These are phyloP conservation scores for Drosophila infuscata DNA, from an alignment of 2,888 invertebrate species.

Conservation along the genomic window DNA sequence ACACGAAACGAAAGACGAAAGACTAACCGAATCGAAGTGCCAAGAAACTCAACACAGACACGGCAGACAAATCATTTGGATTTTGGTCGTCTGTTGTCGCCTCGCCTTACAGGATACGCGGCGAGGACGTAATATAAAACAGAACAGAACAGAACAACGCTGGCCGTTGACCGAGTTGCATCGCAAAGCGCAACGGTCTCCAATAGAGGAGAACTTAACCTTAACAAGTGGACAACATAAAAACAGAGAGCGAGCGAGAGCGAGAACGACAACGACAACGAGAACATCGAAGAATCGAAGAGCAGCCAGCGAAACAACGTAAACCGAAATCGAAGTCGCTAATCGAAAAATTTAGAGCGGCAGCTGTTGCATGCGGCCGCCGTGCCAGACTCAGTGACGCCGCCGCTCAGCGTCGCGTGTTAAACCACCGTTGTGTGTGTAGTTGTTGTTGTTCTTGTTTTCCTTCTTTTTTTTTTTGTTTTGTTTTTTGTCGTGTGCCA, in stretches of 20 bases:
- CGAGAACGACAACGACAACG: slow-evolving; percentile 28
- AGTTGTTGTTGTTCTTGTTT: slow-evolving; percentile 46
- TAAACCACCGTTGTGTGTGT: slow-evolving; percentile 37
- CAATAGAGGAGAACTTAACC: neutral
- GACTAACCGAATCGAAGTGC: slow-evolving; percentile 25
- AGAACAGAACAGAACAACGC: slow-evolving; percentile 76
- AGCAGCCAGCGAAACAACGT: slow-evolving; percentile 11
- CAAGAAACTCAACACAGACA: slow-evolving; percentile 50
- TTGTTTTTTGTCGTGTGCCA: slow-evolving; percentile 33
- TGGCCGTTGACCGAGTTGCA: slow-evolving; percentile 79
- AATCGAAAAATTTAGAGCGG: slow-evolving; percentile 53
- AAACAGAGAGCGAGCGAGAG: slow-evolving; percentile 15
- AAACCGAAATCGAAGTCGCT: slow-evolving; percentile 32
- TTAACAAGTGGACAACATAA: slow-evolving; percentile 19
- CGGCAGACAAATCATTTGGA: slow-evolving; percentile 33
- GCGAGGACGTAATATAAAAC: slow-evolving; percentile 42
- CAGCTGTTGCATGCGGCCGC: slow-evolving; percentile 81
- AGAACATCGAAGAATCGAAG: neutral
- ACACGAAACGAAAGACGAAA: slow-evolving; percentile 33
- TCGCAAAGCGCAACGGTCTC: slow-evolving; percentile 57
- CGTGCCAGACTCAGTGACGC: slow-evolving; percentile 66
- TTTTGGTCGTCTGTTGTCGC: slow-evolving; percentile 36
- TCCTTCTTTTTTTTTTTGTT: slow-evolving; percentile 64
- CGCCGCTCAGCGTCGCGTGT: slow-evolving; percentile 60
- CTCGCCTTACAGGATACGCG: slow-evolving; percentile 57